These are phyloP conservation scores for Acholoe squamosa DNA, from an alignment of 2,888 invertebrate species.

Conservation along the genomic window DNA sequence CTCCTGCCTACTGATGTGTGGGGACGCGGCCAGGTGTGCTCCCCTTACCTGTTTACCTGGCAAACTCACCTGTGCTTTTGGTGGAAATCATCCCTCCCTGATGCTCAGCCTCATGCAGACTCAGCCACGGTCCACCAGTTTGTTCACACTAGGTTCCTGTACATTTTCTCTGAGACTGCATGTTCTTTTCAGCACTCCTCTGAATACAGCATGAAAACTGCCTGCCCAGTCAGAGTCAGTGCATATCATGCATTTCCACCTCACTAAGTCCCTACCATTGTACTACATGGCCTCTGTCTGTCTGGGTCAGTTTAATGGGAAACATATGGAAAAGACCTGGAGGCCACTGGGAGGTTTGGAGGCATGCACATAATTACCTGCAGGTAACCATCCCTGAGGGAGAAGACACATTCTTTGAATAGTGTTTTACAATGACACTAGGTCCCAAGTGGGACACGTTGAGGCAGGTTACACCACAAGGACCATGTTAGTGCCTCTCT, in stretches of 20 bases:
- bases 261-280: neutral
- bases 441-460: no score
- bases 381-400: neutral
- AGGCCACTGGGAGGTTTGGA: neutral
- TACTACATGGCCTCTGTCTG: neutral
- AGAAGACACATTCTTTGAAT: neutral
- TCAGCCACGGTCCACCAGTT: neutral
- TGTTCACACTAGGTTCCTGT: neutral
- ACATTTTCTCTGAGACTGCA: neutral
- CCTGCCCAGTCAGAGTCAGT: no score
- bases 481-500: no score
- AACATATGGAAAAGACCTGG: constrained; percentile 19
- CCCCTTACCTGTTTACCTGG: constrained; percentile 34
- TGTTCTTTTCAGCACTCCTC: no score
- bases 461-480: no score
- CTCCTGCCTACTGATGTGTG: neutral
- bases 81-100: neutral
- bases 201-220: no score
- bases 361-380: constrained; percentile 32
- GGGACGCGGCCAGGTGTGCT: neutral
- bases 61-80: neutral
- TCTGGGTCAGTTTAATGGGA: neutral
- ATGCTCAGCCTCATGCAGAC: neutral
- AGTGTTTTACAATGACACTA: neutral
- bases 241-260: neutral